A percentile compares a stretch with the other conserved stretches of the same genome.
These are phyloP conservation scores for Macrotus californicus DNA, from an alignment of 2,113 vertebrate species.

Conservation along the genomic window DNA sequence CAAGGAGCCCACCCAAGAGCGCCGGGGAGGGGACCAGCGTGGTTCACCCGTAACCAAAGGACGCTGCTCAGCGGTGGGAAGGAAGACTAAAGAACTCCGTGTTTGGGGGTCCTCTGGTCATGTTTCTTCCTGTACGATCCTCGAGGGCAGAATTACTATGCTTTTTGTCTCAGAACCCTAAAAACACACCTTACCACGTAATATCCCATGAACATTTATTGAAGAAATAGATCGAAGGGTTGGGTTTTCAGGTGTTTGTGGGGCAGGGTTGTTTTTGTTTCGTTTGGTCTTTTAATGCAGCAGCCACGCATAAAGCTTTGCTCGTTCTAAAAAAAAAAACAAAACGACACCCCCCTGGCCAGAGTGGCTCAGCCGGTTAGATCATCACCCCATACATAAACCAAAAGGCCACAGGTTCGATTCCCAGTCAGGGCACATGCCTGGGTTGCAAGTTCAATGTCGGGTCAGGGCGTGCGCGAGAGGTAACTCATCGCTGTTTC, in stretches of 20 bases:
- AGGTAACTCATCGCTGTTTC: no score
- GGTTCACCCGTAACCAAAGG: fast-evolving
- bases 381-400: no score
- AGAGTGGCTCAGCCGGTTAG: no score
- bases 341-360: no score
- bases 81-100: background rate
- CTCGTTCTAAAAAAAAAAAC: background rate
- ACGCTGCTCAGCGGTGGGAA: fast-evolving
- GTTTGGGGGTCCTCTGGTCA: no score
- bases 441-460: no score
- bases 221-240: background rate
- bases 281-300: background rate
- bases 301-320: background rate
- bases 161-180: background rate
- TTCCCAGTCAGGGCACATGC: no score
- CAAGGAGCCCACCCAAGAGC: background rate
- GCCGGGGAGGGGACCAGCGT: background rate
- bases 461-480: no score
- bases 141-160: no score
- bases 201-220: background rate
- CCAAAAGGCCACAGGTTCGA: no score
- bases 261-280: background rate
- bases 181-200: background rate
- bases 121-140: no score
- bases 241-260: background rate